phyloP scores from a whole-genome alignment of 1,140 invertebrate species.

The Cyphomyrmex costatus region DNA sequence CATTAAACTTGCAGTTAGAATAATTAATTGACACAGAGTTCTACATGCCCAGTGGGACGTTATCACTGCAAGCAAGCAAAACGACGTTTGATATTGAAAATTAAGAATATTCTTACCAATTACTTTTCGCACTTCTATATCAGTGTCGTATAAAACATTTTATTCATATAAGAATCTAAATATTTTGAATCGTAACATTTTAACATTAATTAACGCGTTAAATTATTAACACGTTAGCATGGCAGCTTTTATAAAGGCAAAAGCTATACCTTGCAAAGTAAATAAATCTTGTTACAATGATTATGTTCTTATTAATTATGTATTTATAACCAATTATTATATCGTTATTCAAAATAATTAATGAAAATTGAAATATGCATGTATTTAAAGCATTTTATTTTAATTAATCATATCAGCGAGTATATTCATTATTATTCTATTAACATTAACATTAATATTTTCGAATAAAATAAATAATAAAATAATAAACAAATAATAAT shows the following conservation, averaged over 20 bases:
- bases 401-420: background rate
- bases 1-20: slow-evolving; percentile 65
- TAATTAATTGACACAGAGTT: slow-evolving; percentile 67
- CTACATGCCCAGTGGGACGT: slow-evolving; percentile 6
- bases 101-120: background rate
- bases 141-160: background rate
- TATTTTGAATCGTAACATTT: background rate
- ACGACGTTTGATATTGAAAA: slow-evolving; percentile 10
- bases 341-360: slow-evolving; percentile 26
- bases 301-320: slow-evolving; percentile 11
- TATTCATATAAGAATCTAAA: background rate
- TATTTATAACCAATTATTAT: background rate
- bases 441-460: background rate
- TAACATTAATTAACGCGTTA: background rate
- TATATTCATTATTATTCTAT: slow-evolving; percentile 5
- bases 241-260: background rate
- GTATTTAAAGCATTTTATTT: slow-evolving; percentile 1
- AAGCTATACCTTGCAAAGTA: background rate
- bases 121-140: background rate
- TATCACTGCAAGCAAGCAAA: background rate
- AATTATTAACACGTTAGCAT: too few species aligned
- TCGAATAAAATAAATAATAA: background rate
- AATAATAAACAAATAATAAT: slow-evolving; percentile 6
- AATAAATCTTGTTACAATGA: background rate
- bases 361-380: background rate